These are phyloP conservation scores for Onychomys leucogaster DNA, from an alignment of 2,797 vertebrate species.

Conservation along the genomic window DNA sequence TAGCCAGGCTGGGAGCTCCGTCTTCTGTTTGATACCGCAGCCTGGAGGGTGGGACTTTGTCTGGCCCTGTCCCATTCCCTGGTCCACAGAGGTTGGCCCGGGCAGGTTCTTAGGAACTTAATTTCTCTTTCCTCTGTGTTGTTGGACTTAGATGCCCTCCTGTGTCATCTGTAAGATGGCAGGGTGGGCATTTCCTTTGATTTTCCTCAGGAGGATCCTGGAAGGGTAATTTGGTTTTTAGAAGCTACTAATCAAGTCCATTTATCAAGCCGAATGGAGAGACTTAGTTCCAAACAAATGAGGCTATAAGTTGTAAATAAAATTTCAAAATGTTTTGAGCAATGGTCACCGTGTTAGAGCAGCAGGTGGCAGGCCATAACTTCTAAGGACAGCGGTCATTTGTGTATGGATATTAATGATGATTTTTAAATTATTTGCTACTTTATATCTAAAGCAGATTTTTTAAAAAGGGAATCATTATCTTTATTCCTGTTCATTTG, in stretches of 20 bases:
- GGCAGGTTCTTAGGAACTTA: not conserved
- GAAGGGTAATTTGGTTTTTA: conserved; percentile 6
- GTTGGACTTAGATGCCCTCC: not conserved
- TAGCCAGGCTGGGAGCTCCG: not conserved
- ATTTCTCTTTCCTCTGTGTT: not conserved
- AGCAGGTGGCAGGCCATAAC: not conserved
- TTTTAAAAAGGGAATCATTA: not conserved
- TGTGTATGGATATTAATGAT: not conserved
- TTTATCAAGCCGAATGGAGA: conserved; percentile 1
- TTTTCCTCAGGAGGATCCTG: not conserved
- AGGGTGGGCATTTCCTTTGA: not conserved
- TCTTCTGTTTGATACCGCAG: conserved; percentile 78
- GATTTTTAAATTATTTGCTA: not conserved
- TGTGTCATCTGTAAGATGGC: not conserved
- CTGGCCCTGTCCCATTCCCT: not conserved
- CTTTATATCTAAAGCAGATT: conserved; percentile 2
- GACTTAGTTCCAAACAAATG: conserved; percentile 54
- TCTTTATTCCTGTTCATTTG: conserved; percentile 33
- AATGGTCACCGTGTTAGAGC: not conserved
- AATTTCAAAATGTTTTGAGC: conserved; percentile 24
- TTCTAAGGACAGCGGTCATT: conserved; percentile 18
- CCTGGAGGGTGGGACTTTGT: conserved; percentile 3
- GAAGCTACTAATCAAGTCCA: conserved; percentile 1
- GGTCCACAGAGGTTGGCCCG: not conserved
- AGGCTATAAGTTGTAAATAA: conserved; percentile 28